phyloP scores from a whole-genome alignment of 2,888 invertebrate species.

The Ochropleura plecta region DNA sequence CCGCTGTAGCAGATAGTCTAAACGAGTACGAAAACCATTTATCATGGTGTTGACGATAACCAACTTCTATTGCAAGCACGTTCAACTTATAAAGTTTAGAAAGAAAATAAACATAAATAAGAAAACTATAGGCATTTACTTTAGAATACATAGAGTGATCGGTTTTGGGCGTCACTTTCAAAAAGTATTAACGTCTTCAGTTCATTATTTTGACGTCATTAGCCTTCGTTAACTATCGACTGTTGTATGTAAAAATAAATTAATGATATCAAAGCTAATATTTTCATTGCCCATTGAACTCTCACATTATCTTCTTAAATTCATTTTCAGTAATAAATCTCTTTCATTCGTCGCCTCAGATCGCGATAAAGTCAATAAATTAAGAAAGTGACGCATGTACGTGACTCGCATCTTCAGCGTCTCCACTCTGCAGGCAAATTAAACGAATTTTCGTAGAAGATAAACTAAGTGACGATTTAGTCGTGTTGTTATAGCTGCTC shows the following conservation, averaged over 20 bases:
- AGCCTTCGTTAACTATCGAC: background rate
- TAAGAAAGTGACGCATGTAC: conserved; percentile 41
- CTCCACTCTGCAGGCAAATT: background rate
- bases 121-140: background rate
- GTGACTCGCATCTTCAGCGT: conserved; percentile 30
- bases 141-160: background rate
- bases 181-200: too few species aligned
- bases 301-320: conserved; percentile 13
- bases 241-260: too few species aligned
- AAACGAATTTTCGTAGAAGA: conserved; percentile 48
- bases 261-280: background rate
- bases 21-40: background rate
- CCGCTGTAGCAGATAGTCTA: too few species aligned
- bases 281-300: background rate
- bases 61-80: background rate
- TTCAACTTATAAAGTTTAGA: background rate
- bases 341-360: conserved; percentile 13
- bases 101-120: background rate
- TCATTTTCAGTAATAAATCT: conserved; percentile 39
- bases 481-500: conserved; percentile 23
- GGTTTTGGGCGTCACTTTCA: background rate
- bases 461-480: conserved; percentile 40
- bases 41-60: background rate
- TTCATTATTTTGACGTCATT: background rate
- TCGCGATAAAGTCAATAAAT: conserved; percentile 38